phyloP scores from a whole-genome alignment of 2,888 invertebrate genomes.

The Prosapia bicincta region DNA sequence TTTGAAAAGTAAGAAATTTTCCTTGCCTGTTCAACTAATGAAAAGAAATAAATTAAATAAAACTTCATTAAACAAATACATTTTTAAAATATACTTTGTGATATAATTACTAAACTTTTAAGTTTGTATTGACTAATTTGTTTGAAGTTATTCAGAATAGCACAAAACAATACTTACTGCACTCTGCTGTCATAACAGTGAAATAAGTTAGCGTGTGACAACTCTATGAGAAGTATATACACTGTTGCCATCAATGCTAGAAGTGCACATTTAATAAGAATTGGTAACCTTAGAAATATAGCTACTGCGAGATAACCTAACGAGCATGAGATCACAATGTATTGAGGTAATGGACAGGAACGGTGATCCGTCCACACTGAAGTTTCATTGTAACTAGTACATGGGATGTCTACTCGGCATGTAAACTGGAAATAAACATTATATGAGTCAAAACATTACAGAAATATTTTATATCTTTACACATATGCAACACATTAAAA shows the following conservation, averaged over 20 bases:
- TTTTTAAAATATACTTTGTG: too few species aligned
- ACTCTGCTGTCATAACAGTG: conserved; percentile 76
- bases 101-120: too few species aligned
- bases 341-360: conserved; percentile 80
- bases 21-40: too few species aligned
- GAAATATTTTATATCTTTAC: not conserved
- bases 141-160: too few species aligned
- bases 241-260: conserved; percentile 74
- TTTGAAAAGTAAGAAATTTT: too few species aligned
- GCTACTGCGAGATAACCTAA: conserved; percentile 81
- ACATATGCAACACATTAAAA: too few species aligned
- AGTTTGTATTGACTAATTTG: too few species aligned
- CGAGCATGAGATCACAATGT: conserved; percentile 80
- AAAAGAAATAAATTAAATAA: too few species aligned
- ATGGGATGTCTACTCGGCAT: conserved; percentile 53
- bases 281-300: conserved; percentile 78
- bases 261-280: conserved; percentile 74
- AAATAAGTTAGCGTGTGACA: conserved; percentile 77
- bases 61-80: too few species aligned
- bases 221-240: conserved; percentile 74
- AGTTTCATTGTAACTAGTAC: conserved; percentile 39
- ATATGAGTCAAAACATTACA: not conserved
- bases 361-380: conserved; percentile 54
- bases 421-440: conserved; percentile 54
- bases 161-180: conserved; percentile 65